Conservation (phyloP, 2,888 invertebrate genomes). For the Campoletis raptor region DNA sequence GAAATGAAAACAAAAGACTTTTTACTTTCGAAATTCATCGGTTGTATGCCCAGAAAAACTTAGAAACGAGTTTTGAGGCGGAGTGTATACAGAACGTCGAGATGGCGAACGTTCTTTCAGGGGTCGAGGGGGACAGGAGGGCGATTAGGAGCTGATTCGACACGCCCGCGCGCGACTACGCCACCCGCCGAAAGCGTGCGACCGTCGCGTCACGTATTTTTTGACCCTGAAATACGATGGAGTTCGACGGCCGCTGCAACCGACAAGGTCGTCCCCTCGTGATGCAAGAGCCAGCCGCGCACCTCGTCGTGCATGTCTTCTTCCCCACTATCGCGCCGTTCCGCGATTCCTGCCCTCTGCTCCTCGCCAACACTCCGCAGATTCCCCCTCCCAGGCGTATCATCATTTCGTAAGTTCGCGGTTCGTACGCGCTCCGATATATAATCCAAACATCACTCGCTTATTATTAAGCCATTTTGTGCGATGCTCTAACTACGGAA, state of each 20-base stretch:
- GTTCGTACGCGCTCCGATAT: constrained; percentile 15
- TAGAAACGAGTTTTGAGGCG: background rate
- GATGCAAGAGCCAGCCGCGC: constrained; percentile 76
- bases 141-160: constrained; percentile 48
- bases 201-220: constrained; percentile 73
- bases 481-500: constrained; percentile 20
- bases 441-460: constrained; percentile 24
- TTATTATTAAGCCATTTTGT: constrained; percentile 39
- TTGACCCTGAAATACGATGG: constrained; percentile 77
- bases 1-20: background rate
- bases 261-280: constrained; percentile 77
- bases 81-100: background rate
- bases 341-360: constrained; percentile 10
- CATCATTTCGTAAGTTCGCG: constrained; percentile 34
- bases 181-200: constrained; percentile 59
- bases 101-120: background rate
- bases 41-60: background rate
- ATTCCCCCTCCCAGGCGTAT: background rate
- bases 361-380: background rate
- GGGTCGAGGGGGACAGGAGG: constrained; percentile 23
- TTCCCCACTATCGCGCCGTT: constrained; percentile 37
- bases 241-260: constrained; percentile 79
- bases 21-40: background rate
- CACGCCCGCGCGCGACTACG: constrained; percentile 46
- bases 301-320: constrained; percentile 52